Conservation (phyloP, 1,140 invertebrate species). For the Odontomachus brunneus region DNA sequence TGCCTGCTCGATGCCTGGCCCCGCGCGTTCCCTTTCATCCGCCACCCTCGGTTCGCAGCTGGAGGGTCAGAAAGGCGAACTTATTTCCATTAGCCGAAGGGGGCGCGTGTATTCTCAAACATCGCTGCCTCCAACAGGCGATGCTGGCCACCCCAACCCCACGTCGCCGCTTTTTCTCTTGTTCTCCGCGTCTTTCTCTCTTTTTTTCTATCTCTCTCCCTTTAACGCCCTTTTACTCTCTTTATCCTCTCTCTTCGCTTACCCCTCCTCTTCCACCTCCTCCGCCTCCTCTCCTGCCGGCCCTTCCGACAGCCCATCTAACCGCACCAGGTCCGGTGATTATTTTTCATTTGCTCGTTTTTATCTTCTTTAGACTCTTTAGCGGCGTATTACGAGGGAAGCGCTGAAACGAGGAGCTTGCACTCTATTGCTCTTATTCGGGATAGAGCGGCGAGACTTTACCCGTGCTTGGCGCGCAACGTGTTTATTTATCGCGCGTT, state of each 20-base stretch:
- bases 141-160: conserved; percentile 41
- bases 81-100: conserved; percentile 80
- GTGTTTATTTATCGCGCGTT: conserved; percentile 55
- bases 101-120: conserved; percentile 72
- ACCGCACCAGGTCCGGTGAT: conserved; percentile 69
- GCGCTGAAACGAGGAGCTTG: conserved; percentile 55
- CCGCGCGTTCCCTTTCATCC: conserved; percentile 26
- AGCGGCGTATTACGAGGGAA: conserved; percentile 61
- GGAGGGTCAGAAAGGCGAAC: conserved; percentile 72
- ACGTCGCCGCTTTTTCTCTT: conserved; percentile 43
- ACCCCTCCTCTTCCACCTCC: too few species aligned
- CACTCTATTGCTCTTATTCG: conserved; percentile 50
- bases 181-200: conserved; percentile 56
- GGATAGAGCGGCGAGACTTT: conserved; percentile 47
- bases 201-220: conserved; percentile 48
- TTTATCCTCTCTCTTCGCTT: conserved; percentile 6
- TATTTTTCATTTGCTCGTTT: conserved; percentile 78
- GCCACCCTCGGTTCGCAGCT: conserved; percentile 37
- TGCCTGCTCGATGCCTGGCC: conserved; percentile 39
- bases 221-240: conserved; percentile 13
- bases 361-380: conserved; percentile 73
- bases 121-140: conserved; percentile 45
- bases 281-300: neutral
- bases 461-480: conserved; percentile 32
- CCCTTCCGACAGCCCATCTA: conserved; percentile 48